Conservation (phyloP, 2,113 vertebrate species). For the Pomatorhinus ruficollis region DNA sequence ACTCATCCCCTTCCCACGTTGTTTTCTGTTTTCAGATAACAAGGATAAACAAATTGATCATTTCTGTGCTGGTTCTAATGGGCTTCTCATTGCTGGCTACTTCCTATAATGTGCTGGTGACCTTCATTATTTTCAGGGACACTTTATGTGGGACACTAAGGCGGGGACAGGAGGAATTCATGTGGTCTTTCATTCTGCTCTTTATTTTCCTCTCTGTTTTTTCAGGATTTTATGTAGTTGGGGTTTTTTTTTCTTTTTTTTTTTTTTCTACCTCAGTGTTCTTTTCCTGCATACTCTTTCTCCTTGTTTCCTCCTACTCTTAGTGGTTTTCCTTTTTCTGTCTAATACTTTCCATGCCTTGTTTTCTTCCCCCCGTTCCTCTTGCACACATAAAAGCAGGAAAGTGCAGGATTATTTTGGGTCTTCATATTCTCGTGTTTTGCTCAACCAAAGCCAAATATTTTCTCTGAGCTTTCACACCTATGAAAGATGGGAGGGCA, state of each 20-base stretch:
- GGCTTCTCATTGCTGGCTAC: not conserved
- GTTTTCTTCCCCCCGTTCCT: not conserved
- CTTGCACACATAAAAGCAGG: not conserved
- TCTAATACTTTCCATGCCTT: not conserved
- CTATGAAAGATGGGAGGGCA: not conserved
- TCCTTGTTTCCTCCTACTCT: not conserved
- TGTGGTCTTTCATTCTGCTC: not conserved
- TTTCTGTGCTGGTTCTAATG: not conserved
- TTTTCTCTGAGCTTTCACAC: not conserved
- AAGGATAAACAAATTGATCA: conserved; percentile 63
- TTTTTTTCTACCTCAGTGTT: not conserved
- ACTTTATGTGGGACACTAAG: not conserved
- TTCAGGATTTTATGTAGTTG: not conserved
- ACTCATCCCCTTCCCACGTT: not conserved
- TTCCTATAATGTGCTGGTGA: not conserved
- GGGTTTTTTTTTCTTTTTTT: not conserved
- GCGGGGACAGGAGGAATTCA: not conserved
- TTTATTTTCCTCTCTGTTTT: not conserved
- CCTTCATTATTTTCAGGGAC: conserved; percentile 40
- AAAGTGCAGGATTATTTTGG: not conserved
- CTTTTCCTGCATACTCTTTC: not conserved
- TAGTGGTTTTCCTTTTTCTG: not conserved
- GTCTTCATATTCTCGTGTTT: not conserved
- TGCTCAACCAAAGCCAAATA: not conserved
- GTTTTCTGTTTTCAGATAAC: conserved; percentile 14